phyloP scores from a whole-genome alignment of 2,888 invertebrate species.

The Notodonta ziczac region DNA sequence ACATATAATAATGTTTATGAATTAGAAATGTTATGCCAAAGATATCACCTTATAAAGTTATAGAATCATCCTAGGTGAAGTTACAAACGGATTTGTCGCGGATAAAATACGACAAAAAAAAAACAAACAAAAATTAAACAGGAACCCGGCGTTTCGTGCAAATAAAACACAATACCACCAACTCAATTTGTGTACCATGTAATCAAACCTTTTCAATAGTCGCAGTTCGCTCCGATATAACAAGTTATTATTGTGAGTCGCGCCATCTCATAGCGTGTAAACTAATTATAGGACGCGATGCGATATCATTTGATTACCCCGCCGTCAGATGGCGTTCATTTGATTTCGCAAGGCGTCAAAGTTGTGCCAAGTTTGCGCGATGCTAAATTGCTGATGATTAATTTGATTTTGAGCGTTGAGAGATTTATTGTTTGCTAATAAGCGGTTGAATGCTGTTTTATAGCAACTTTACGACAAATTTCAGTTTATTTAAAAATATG shows the following conservation, averaged over 20 bases:
- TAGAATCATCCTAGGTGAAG: too few species aligned
- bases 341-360: conserved; percentile 59
- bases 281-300: conserved; percentile 69
- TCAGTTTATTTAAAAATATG: conserved; percentile 11
- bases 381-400: conserved; percentile 62
- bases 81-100: too few species aligned
- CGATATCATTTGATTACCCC: conserved; percentile 76
- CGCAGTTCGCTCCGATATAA: conserved; percentile 38
- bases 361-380: conserved; percentile 65
- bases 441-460: conserved; percentile 58
- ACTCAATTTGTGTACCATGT: conserved; percentile 26
- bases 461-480: conserved; percentile 42
- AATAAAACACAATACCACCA: background rate
- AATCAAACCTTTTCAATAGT: conserved; percentile 30
- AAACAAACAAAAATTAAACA: too few species aligned
- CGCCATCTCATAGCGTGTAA: conserved; percentile 64
- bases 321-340: conserved; percentile 74
- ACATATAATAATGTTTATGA: too few species aligned
- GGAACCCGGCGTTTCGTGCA: background rate
- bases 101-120: too few species aligned
- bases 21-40: too few species aligned
- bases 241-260: conserved; percentile 46
- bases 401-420: conserved; percentile 72
- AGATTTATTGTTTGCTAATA: conserved; percentile 70
- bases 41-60: too few species aligned